Evolutionary conservation across 92 coral and sea anemone genomes (phyloP).

Genomic region (Zoanthus solanderi): DNA sequence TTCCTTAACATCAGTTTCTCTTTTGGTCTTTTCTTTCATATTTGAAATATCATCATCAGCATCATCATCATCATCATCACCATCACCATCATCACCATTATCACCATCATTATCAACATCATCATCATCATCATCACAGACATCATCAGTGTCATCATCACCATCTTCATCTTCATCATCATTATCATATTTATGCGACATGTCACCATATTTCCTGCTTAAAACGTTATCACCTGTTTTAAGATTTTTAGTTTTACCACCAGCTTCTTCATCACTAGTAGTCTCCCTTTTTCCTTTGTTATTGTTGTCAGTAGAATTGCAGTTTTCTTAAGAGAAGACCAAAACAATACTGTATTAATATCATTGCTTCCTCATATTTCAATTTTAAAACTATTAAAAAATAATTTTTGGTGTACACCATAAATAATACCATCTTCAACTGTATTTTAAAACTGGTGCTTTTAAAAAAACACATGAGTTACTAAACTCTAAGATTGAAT

Average conservation of each 20-base stretch:
- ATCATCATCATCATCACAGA: not conserved
- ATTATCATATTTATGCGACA: not conserved
- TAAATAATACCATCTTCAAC: too few relatives aligned
- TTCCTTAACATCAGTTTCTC: slow-evolving; percentile 85
- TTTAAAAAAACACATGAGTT: too few relatives aligned
- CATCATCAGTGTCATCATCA: not conserved
- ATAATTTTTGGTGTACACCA: too few relatives aligned
- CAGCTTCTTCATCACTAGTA: not conserved
- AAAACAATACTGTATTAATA: not conserved
- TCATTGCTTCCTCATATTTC: too few relatives aligned
- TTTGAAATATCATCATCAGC: slow-evolving; percentile 40
- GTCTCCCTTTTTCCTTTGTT: slow-evolving; percentile 10
- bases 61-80: slow-evolving; percentile 45
- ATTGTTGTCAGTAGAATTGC: slow-evolving; percentile 39
- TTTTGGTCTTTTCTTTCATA: slow-evolving; percentile 32
- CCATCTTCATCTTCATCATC: not conserved
- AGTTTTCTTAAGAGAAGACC: slow-evolving; percentile 2
- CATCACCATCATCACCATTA: not conserved
- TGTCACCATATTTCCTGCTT: not conserved
- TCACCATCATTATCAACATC: not conserved
- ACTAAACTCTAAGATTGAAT: too few relatives aligned
- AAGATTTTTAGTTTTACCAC: not conserved
- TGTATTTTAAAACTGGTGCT: too few relatives aligned
- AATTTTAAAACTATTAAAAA: too few relatives aligned
- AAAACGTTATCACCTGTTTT: slow-evolving; percentile 3